Percentiles rank a stretch among this genome's conserved stretches.
phyloP scores from a whole-genome alignment of 2,888 invertebrate species.

The Sesia bembeciformis region DNA sequence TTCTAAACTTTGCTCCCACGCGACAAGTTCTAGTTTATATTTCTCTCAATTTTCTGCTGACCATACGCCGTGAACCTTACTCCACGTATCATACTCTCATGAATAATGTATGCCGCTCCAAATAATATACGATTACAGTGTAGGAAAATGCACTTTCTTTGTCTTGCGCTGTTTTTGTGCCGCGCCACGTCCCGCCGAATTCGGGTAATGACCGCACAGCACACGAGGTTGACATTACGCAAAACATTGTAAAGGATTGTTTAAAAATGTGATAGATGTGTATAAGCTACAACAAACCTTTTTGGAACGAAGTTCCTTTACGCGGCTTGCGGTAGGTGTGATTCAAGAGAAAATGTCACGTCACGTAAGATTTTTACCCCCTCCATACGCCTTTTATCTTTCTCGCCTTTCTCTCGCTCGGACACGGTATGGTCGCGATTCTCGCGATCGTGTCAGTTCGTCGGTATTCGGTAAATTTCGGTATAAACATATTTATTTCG shows the following conservation, averaged over 20 bases:
- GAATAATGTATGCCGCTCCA: constrained; percentile 65
- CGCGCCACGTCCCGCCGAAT: constrained; percentile 23
- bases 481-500: too few relatives aligned
- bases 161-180: constrained; percentile 30
- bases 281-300: too few relatives aligned
- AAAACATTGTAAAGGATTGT: neutral
- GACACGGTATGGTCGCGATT: too few relatives aligned
- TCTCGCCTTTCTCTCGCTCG: too few relatives aligned
- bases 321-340: too few relatives aligned
- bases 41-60: constrained; percentile 13
- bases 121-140: constrained; percentile 62
- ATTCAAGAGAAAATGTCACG: too few relatives aligned
- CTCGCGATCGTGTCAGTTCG: too few relatives aligned
- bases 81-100: constrained; percentile 63
- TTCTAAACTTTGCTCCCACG: neutral
- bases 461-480: too few relatives aligned
- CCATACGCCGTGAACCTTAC: constrained; percentile 53
- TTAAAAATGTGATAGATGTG: too few relatives aligned
- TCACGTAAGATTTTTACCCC: too few relatives aligned
- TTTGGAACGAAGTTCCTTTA: too few relatives aligned
- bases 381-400: too few relatives aligned
- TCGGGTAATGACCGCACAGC: constrained; percentile 34
- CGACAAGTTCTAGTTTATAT: neutral
- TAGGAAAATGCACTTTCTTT: constrained; percentile 70
- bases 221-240: constrained; percentile 5